A percentile compares a stretch with the other conserved stretches of the same genome.
Evolutionary conservation across 2,888 invertebrate genomes (phyloP).

Genomic region (Conops quadrifasciatus): DNA sequence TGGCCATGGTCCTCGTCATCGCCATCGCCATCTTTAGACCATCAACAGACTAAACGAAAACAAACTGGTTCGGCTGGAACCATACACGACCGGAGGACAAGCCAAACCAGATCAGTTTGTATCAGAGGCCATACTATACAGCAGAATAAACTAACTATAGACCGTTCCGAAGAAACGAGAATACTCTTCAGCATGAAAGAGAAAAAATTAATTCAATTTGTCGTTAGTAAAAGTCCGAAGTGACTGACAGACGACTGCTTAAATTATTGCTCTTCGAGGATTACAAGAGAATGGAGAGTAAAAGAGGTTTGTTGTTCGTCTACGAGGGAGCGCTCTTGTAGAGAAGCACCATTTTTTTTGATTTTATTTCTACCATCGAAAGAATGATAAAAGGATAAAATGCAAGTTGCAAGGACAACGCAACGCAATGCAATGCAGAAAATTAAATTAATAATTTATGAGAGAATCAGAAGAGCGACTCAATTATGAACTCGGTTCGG

Average conservation of each 20-base stretch:
- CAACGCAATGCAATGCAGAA: conserved; percentile 30
- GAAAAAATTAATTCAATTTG: conserved; percentile 36
- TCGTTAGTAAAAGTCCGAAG: conserved; percentile 11
- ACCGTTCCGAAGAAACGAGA: conserved; percentile 1
- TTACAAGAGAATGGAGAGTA: conserved; percentile 14
- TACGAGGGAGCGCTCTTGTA: no score
- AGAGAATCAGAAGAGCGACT: conserved; percentile 19
- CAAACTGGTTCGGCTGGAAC: neutral
- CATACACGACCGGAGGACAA: neutral
- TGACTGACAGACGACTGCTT: conserved; percentile 25
- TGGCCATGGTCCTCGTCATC: neutral
- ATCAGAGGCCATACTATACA: neutral
- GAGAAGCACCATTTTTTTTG: no score
- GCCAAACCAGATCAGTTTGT: no score
- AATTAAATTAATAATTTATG: conserved; percentile 41
- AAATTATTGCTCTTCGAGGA: conserved; percentile 33
- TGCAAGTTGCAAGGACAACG: conserved; percentile 10
- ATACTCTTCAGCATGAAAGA: conserved; percentile 11
- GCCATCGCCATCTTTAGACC: neutral
- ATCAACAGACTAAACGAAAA: neutral
- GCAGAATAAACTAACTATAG: no score
- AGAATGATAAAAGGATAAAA: conserved; percentile 14
- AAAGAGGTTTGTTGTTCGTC: neutral
- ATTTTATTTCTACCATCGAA: neutral
- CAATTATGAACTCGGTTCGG: no score